Base-by-base conservation (phyloP, 2,113 vertebrate genomes). In the Fulmarus glacialis region DNA sequence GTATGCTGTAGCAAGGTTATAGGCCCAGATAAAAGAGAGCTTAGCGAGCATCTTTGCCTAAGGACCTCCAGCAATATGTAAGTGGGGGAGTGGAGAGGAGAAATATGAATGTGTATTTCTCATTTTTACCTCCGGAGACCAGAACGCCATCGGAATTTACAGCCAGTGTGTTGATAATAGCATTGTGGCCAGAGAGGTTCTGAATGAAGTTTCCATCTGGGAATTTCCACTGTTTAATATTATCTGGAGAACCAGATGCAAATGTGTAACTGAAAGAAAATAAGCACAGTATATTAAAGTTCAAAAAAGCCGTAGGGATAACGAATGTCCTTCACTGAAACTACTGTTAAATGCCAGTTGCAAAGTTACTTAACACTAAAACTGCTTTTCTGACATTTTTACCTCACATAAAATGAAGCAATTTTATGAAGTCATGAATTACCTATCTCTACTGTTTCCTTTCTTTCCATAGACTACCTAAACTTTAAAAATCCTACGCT, bases 171-270 rank as follows among this genome's bases (percentile, higher is more conserved):
- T 99, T 99, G 97, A 99, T 99, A 77, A 99, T 99, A 89, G 99
- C 99, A 93, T 99, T 99, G 97, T 99, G 99, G 73, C 99, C 99
- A 6, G 99, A 99, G 43, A 99, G 99, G 94, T 99, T 99, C 98
- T 99, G 99, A 98, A 99, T 99, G 94, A 99, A 99, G 93, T 98
- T 99, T 97, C 99, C 99, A 86, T 99, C 99, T 29, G 99, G 99
- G 97, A 99, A 99, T 98, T 99, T 99, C 99, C 99, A 99, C 96
- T 99, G 99, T 42, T 99, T 99, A 98, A 99, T 99, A 97, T 99
- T 99, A 98, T 99, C 99, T 43, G 99, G 99, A 94, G 99, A 99
- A 80, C 99, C 99, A 89, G 99, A 99, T 9, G 99, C 99, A 98
- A 99, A 99, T 0, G 99, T 99, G 89, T 99, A 99, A 98, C 99